These are phyloP conservation scores for Myiozetetes cayanensis DNA, from an alignment of 2,113 vertebrate genomes.

Conservation along the genomic window DNA sequence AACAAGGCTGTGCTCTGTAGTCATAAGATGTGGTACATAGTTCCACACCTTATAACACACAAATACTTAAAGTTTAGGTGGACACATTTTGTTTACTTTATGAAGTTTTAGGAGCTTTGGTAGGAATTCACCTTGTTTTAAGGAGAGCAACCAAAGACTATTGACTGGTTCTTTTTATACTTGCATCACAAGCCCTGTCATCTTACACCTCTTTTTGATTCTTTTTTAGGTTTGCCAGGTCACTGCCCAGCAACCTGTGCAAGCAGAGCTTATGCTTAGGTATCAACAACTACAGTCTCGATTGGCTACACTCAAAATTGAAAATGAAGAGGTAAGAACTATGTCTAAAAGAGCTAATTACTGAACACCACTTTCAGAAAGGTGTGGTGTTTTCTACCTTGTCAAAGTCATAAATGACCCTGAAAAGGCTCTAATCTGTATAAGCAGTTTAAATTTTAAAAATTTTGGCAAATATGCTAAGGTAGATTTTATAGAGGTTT, in stretches of 20 bases:
- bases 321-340: slow-evolving; percentile 93
- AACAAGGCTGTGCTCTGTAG: background rate
- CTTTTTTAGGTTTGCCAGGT: slow-evolving; percentile 89
- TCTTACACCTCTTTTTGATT: slow-evolving; percentile 35
- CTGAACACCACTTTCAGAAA: background rate
- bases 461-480: background rate
- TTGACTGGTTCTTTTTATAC: background rate
- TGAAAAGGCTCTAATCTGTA: background rate
- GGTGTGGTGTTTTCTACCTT: background rate
- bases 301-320: slow-evolving; percentile 92
- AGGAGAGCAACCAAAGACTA: background rate
- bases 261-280: slow-evolving; percentile 90
- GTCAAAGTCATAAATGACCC: background rate
- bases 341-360: background rate
- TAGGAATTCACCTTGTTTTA: background rate
- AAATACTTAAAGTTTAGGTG: background rate
- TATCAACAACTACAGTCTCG: slow-evolving; percentile 97
- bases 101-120: background rate
- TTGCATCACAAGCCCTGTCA: background rate
- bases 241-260: slow-evolving; percentile 91
- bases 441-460: background rate
- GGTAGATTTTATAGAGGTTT: background rate
- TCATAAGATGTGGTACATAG: background rate
- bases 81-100: background rate
- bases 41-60: background rate